These are phyloP conservation scores for Eulemur mongoz DNA, from an alignment of 2,797 vertebrate genomes.

Conservation along the genomic window DNA sequence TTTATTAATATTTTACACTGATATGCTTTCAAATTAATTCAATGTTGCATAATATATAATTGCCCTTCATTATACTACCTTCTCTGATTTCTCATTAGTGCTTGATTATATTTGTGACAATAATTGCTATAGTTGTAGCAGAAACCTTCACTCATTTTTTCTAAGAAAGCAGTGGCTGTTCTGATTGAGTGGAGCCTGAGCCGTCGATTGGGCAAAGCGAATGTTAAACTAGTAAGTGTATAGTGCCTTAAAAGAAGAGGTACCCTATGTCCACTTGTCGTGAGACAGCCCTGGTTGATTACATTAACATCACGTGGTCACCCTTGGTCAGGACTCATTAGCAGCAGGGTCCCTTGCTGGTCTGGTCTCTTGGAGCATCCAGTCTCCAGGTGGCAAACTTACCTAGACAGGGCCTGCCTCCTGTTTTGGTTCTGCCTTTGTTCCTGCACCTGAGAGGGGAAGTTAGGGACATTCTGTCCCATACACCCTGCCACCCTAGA, in stretches of 20 bases:
- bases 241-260: background rate
- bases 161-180: background rate
- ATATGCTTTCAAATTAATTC: conserved; percentile 66
- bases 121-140: background rate
- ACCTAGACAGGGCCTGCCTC: background rate
- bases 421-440: background rate
- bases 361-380: background rate
- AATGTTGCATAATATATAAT: conserved; percentile 67
- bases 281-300: background rate
- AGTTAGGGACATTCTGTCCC: background rate
- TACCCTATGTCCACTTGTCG: background rate
- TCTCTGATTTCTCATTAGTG: conserved; percentile 65
- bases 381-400: background rate
- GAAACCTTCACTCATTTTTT: conserved; percentile 1
- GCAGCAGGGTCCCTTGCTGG: background rate
- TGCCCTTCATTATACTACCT: conserved; percentile 41
- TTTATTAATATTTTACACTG: conserved; percentile 64
- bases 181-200: background rate
- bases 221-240: background rate
- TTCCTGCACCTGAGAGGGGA: background rate
- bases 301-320: background rate
- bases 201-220: background rate
- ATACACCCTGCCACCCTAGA: background rate
- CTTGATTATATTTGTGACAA: conserved; percentile 65
- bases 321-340: background rate